Evolutionary conservation across 2,888 invertebrate genomes (phyloP), one percentile per base, ranked within the genome.

Genomic region (Eupithecia centaureata): DNA sequence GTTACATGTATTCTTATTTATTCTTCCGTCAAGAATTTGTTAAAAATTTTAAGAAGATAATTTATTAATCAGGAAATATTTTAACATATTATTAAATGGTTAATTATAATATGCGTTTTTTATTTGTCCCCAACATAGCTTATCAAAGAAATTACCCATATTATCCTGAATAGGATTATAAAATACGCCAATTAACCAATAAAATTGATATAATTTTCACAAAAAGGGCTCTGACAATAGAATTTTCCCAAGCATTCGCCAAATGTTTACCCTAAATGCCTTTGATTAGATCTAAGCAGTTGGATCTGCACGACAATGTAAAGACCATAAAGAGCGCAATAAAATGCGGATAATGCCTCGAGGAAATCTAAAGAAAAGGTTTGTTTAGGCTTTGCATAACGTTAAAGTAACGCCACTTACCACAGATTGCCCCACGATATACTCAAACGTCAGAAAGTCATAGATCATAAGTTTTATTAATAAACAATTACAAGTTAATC

Each of bases 221-320:
- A 3, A 42, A 42, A 42, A 38, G n/a, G n/a, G 30, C n/a, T 2
- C 22, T 32, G 18, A 33, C 32, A 57, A 1, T 2, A 33, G 22
- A 10, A 22, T 18, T 57, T 57, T 18, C 22, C 32, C 18, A 18
- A 57, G 52, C 32, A 32, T 57, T 30, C 22, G 15, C 18, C 32
- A 12, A 57, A 57, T 57, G 57, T 57, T 32, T 32, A 32, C 57
- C 32, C 57, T 57, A 32, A 57, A 47, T 28, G 33, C 28, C 33
- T 25, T 59, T 58, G 52, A 42, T 42, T 63, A 42, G 61, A 66
- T 66, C 61, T 66, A 33, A 60, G 51, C 57, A 33, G 56, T 61
- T 27, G 47, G 56, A 61, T 57, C 60, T 70, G 60, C 30, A 61
- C 64, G 61, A 18, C 52, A 59, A 61, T 63, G 70, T 70, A 62